Percentiles rank a stretch among this genome's conserved stretches.
Conservation (phyloP, 2,888 invertebrate genomes). For the Gerosis bhagava region DNA sequence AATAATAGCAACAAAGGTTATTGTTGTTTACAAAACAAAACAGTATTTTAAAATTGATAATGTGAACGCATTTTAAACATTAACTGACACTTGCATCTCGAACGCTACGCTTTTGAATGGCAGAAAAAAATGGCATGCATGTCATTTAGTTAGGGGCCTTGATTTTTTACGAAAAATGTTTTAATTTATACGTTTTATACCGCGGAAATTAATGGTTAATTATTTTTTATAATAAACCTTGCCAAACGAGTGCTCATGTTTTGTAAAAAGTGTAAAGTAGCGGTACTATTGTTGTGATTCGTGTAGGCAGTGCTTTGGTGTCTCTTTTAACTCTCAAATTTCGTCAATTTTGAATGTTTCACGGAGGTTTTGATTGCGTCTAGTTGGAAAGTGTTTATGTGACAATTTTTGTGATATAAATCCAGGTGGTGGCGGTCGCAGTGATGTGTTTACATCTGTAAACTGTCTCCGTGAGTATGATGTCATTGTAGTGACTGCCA, state of each 20-base stretch:
- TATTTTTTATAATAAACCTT: slow-evolving; percentile 38
- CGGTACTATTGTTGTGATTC: slow-evolving; percentile 49
- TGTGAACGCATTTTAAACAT: slow-evolving; percentile 50
- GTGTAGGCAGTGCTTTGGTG: slow-evolving; percentile 72
- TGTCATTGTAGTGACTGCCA: slow-evolving; percentile 74
- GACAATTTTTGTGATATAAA: slow-evolving; percentile 45
- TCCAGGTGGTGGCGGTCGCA: slow-evolving; percentile 51
- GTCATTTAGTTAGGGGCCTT: slow-evolving; percentile 69
- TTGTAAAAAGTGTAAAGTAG: slow-evolving; percentile 38
- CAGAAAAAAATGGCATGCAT: slow-evolving; percentile 69
- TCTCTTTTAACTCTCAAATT: slow-evolving; percentile 59
- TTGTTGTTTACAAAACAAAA: too few species aligned
- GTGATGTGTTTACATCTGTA: slow-evolving; percentile 79
- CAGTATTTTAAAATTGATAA: too few species aligned
- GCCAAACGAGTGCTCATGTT: slow-evolving; percentile 46
- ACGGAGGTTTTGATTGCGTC: slow-evolving; percentile 10
- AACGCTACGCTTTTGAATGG: slow-evolving; percentile 69
- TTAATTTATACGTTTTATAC: slow-evolving; percentile 45
- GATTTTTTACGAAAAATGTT: slow-evolving; percentile 58
- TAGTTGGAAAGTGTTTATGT: slow-evolving; percentile 41
- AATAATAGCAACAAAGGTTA: too few species aligned
- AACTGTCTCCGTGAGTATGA: slow-evolving; percentile 75
- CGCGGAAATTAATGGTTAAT: slow-evolving; percentile 37
- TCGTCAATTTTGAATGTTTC: slow-evolving; percentile 47
- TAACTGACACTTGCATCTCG: slow-evolving; percentile 45